These are phyloP conservation scores for Parazoanthus swiftii DNA, from an alignment of 92 coral and sea anemone genomes.

Conservation along the genomic window DNA sequence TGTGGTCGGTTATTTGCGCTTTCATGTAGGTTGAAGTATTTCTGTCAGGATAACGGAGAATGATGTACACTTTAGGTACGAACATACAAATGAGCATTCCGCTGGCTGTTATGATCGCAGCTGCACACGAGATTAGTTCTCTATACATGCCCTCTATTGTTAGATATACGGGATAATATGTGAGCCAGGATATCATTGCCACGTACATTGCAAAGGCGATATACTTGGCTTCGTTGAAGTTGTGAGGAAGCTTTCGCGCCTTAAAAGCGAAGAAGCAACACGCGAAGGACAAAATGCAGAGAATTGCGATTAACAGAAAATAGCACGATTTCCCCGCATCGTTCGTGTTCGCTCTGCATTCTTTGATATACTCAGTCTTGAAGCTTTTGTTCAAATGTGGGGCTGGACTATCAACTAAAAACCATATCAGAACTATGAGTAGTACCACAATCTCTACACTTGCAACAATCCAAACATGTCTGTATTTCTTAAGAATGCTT, in stretches of 20 bases:
- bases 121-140: slow-evolving; percentile 61
- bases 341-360: slow-evolving; percentile 43
- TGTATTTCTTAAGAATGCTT: slow-evolving; percentile 46
- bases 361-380: slow-evolving; percentile 48
- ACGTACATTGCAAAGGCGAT: slow-evolving; percentile 80
- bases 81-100: slow-evolving; percentile 82
- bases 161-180: slow-evolving; percentile 73
- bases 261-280: slow-evolving; percentile 82
- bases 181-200: slow-evolving; percentile 68
- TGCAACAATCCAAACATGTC: slow-evolving; percentile 59
- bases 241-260: slow-evolving; percentile 79
- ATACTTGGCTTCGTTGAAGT: slow-evolving; percentile 87
- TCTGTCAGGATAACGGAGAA: slow-evolving; percentile 70
- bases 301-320: slow-evolving; percentile 54
- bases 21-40: slow-evolving; percentile 76
- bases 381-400: slow-evolving; percentile 55
- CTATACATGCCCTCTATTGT: slow-evolving; percentile 65
- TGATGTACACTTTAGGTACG: slow-evolving; percentile 76
- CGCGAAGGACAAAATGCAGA: slow-evolving; percentile 49
- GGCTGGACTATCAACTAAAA: slow-evolving; percentile 50
- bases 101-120: slow-evolving; percentile 69
- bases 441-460: slow-evolving; percentile 47
- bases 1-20: slow-evolving; percentile 74
- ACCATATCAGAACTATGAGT: slow-evolving; percentile 60
- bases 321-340: slow-evolving; percentile 55